A percentile compares a stretch with the other conserved stretches of the same genome.
Evolutionary conservation across 2,797 vertebrate species (phyloP).

Genomic region (Sarcoramphus papa): DNA sequence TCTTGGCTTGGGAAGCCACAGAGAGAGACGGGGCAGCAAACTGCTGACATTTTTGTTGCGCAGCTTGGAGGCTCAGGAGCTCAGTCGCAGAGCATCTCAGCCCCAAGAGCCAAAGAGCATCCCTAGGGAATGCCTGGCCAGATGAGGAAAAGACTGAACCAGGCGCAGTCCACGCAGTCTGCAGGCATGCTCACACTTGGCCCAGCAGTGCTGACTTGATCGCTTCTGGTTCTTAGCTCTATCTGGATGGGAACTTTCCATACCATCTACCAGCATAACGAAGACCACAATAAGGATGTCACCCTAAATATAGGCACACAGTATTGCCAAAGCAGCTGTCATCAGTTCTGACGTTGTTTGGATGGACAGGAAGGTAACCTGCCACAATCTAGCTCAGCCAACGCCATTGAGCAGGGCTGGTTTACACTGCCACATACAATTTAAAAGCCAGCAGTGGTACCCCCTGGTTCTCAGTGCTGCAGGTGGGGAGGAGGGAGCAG

Average conservation of each 20-base stretch:
- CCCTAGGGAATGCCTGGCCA: background rate
- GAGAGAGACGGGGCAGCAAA: background rate
- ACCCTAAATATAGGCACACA: background rate
- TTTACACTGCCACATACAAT: background rate
- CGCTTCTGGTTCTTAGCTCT: background rate
- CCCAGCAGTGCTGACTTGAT: background rate
- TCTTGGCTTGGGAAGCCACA: background rate
- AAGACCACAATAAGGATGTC: background rate
- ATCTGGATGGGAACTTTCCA: background rate
- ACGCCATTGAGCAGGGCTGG: background rate
- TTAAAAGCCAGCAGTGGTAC: background rate
- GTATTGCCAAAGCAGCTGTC: background rate
- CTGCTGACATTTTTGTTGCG: rapidly evolving
- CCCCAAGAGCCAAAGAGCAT: background rate
- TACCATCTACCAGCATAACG: background rate
- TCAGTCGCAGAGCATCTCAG: background rate
- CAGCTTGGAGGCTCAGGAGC: background rate
- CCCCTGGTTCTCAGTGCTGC: background rate
- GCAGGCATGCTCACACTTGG: rapidly evolving
- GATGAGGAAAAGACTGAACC: background rate
- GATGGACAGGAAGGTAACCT: background rate
- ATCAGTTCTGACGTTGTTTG: background rate
- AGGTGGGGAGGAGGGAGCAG: background rate
- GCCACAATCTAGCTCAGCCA: background rate
- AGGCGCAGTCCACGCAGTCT: rapidly evolving